Conservation (phyloP, 2,113 vertebrate genomes). For the Baryphthengus martii region DNA sequence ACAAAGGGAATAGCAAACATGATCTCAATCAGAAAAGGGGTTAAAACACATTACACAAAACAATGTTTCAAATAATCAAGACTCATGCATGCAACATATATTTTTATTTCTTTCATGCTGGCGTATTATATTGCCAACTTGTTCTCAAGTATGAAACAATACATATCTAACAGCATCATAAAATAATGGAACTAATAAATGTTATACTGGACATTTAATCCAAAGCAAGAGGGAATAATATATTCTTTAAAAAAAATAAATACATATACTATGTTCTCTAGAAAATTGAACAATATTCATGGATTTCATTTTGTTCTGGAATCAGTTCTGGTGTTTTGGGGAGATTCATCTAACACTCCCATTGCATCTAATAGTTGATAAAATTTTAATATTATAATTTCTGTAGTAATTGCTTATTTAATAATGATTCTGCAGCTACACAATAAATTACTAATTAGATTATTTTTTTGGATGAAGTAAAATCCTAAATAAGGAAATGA, state of each 20-base stretch:
- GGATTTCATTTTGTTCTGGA: not conserved
- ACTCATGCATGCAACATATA: not conserved
- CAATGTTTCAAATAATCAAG: conserved; percentile 51
- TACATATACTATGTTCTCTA: not conserved
- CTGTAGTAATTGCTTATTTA: not conserved
- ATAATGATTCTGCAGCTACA: not conserved
- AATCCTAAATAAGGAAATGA: not conserved
- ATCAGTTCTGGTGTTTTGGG: not conserved
- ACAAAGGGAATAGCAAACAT: conserved; percentile 75
- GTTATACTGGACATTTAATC: not conserved
- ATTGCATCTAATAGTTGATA: not conserved
- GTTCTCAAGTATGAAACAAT: not conserved
- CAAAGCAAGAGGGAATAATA: not conserved
- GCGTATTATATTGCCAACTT: not conserved
- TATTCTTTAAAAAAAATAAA: not conserved
- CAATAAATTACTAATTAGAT: not conserved
- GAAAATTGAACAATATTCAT: not conserved
- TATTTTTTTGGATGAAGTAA: not conserved
- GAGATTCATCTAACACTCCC: not conserved
- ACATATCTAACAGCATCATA: not conserved
- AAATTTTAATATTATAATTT: not conserved
- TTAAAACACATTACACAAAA: conserved; percentile 61
- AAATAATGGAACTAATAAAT: conserved; percentile 12
- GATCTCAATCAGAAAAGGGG: conserved; percentile 69
- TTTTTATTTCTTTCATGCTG: conserved; percentile 40